Conservation (phyloP, 2,888 invertebrate species). For the Leptopilina syphax region DNA sequence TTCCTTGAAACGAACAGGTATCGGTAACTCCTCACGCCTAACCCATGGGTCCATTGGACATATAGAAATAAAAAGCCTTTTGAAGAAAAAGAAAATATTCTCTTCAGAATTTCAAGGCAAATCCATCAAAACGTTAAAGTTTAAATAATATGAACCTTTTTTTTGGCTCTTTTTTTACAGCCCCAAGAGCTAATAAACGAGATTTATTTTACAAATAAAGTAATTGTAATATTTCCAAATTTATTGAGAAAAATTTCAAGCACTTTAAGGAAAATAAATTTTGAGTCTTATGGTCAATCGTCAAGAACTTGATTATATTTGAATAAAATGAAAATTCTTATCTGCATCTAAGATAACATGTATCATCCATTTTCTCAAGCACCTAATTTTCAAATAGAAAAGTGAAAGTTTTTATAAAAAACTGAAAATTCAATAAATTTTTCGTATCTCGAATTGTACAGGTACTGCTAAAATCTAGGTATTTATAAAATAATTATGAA, state of each 20-base stretch:
- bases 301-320: neutral
- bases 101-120: neutral
- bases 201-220: neutral
- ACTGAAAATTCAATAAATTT: no score
- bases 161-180: neutral
- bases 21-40: neutral
- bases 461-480: no score
- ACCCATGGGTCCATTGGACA: slow-evolving; percentile 2
- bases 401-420: no score
- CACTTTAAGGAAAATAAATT: no score
- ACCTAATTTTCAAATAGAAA: no score
- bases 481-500: neutral
- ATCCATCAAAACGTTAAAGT: neutral
- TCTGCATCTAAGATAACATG: neutral
- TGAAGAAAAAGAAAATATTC: neutral
- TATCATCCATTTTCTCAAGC: no score
- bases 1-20: neutral
- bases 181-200: neutral
- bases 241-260: no score
- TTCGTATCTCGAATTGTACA: no score
- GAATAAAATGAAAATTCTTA: slow-evolving; percentile 4
- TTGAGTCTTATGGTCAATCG: no score
- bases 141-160: neutral
- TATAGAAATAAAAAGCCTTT: neutral
- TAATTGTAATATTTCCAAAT: no score